A percentile compares a stretch with the other conserved stretches of the same genome.
Evolutionary conservation across 2,888 invertebrate genomes (phyloP).

Genomic region (Hartigia nigra): DNA sequence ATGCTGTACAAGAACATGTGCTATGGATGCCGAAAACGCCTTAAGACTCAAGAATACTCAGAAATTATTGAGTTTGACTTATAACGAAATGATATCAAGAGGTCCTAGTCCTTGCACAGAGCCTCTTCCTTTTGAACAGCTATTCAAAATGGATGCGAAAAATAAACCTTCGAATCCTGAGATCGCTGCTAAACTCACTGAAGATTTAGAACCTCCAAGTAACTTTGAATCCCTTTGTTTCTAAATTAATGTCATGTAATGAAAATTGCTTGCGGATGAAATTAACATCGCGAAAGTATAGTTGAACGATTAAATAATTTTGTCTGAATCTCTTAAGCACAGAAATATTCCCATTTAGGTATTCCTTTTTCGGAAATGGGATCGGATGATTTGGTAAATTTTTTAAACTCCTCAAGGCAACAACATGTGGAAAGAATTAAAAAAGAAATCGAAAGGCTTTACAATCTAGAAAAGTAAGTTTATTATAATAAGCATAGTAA

Average conservation of each 20-base stretch:
- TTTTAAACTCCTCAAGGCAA: constrained; percentile 27
- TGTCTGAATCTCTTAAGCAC: background rate
- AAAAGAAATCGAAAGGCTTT: constrained; percentile 31
- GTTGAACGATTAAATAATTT: background rate
- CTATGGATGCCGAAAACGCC: background rate
- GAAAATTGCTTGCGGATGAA: background rate
- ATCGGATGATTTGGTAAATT: constrained; percentile 26
- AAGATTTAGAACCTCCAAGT: constrained; percentile 13
- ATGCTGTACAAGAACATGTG: background rate
- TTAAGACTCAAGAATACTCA: background rate
- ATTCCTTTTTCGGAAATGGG: constrained; percentile 12
- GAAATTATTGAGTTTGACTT: constrained; percentile 28
- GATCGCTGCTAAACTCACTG: constrained; percentile 9
- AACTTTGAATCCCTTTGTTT: background rate
- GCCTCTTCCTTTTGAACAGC: constrained; percentile 22
- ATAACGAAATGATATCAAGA: constrained; percentile 35
- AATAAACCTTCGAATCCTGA: constrained; percentile 12
- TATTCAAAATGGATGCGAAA: constrained; percentile 13
- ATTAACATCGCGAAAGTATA: background rate
- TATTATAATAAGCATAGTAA: background rate
- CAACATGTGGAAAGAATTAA: constrained; percentile 33
- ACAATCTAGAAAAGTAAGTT: constrained; percentile 31
- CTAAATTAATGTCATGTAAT: background rate
- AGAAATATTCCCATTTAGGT: constrained; percentile 12
- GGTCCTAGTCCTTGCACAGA: constrained; percentile 30